These are phyloP conservation scores for Mesocricetus auratus DNA, from an alignment of 2,113 vertebrate genomes.

Conservation along the genomic window DNA sequence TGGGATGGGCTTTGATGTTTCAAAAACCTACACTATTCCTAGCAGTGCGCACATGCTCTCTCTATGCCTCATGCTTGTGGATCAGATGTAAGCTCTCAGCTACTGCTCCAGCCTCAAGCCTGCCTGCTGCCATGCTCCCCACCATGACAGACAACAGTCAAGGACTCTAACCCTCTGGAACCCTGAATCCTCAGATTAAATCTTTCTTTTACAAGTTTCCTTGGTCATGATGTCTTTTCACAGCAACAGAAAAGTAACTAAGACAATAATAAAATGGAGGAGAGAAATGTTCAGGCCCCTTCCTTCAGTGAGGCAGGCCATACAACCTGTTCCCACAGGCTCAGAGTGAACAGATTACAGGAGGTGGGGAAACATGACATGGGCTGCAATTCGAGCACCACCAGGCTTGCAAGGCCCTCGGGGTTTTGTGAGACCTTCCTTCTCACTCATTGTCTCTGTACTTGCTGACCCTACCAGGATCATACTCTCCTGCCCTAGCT, in stretches of 20 bases:
- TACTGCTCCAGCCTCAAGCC: not conserved
- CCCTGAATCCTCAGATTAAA: not conserved
- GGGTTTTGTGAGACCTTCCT: too few relatives aligned
- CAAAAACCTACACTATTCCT: not conserved
- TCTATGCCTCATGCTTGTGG: not conserved
- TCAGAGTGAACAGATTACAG: not conserved
- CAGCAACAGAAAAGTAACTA: not conserved
- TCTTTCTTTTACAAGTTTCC: not conserved
- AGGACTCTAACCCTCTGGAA: not conserved
- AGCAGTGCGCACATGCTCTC: not conserved
- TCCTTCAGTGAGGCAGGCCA: not conserved
- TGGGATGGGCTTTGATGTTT: not conserved
- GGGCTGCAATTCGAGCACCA: not conserved
- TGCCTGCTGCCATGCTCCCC: not conserved
- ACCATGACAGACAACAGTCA: not conserved
- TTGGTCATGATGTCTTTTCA: not conserved
- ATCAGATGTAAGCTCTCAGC: not conserved
- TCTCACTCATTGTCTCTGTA: slow-evolving; percentile 20
- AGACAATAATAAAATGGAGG: not conserved
- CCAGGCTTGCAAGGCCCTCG: not conserved
- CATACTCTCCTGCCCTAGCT: not conserved
- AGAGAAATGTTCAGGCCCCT: not conserved
- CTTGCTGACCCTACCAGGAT: slow-evolving; percentile 26
- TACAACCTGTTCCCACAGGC: not conserved
- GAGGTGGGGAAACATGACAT: not conserved